A percentile compares a stretch with the other conserved stretches of the same genome.
Evolutionary conservation across 2,113 vertebrate species (phyloP).

Genomic region (Talpa occidentalis): DNA sequence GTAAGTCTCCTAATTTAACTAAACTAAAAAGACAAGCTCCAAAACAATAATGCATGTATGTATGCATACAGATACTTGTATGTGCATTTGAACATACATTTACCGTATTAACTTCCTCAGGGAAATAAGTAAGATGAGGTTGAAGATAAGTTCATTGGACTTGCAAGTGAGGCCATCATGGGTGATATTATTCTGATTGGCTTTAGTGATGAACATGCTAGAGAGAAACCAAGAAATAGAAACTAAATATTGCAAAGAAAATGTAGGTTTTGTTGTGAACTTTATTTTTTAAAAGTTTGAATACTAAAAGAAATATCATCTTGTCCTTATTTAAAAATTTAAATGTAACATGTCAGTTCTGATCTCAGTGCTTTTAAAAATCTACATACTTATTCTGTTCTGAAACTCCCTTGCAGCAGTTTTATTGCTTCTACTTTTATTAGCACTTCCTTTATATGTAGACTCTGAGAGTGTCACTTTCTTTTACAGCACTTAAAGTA

Average conservation of each 20-base stretch:
- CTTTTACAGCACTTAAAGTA: neutral
- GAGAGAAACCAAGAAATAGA: neutral
- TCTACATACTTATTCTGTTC: neutral
- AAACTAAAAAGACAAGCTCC: neutral
- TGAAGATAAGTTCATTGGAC: neutral
- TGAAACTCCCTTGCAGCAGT: neutral
- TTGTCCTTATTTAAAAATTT: neutral
- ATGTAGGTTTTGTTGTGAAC: neutral
- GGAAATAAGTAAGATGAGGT: neutral
- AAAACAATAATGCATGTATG: neutral
- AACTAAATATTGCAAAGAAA: neutral
- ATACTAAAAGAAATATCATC: neutral
- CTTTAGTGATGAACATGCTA: neutral
- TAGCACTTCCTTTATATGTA: neutral
- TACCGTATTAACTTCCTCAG: neutral
- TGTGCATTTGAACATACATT: neutral
- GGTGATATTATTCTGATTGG: neutral
- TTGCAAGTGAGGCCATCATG: neutral
- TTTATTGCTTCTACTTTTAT: neutral
- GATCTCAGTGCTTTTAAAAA: neutral
- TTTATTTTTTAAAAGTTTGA: neutral
- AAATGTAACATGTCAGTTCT: neutral
- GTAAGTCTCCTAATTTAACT: neutral
- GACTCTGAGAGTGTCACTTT: neutral
- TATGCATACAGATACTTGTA: neutral